Base-by-base conservation (phyloP, 2,113 vertebrate species). In the Barbus barbus region DNA sequence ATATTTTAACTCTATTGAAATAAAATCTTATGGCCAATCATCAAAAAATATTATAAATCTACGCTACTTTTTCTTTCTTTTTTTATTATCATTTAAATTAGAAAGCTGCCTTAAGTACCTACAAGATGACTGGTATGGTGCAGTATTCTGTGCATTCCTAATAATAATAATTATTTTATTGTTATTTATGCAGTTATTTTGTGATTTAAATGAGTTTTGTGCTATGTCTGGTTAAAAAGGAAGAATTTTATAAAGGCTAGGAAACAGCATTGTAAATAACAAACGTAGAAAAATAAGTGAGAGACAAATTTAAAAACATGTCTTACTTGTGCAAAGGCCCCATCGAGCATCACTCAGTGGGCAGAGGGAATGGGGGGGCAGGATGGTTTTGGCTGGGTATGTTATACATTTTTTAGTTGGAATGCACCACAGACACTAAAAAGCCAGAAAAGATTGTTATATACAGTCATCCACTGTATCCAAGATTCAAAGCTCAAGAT, bases 321-420 rank as follows among this genome's bases (percentile, higher is more conserved):
- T 76, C 96, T 97, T 90, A 99, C 97, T 96, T 95, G 95, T 96
- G 93, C 97, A 99, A 14, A 96, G 94, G 0, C 98, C 97, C 98
- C 98, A 99, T 82, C 97, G 96, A 0, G 98, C 97, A 0, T 96
- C 94, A 65, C 90, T 93, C 53, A 99, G 91, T 18, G 94, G 89
- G 1, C 97, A 99, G 22, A 98, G 87, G 0, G 92, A 78, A 0
- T 92, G 84, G 0, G 95, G 95, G 0, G 97, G 97, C 0, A 99
- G 93, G 89, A 99, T 91, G 24, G 92, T 96, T 6, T 20, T 87
- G 18, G 94, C 92, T 0, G 98, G 98, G 88, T 99, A 99, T 0
- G 96, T 96, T 60, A 96, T 0, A 24, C 98, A 99, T 0, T 31
- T 79, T 41, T 92, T 90, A 0, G 93, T 93, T 3, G 79, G 88